phyloP scores from a whole-genome alignment of 2,888 invertebrate genomes.

The Clanis bilineata region DNA sequence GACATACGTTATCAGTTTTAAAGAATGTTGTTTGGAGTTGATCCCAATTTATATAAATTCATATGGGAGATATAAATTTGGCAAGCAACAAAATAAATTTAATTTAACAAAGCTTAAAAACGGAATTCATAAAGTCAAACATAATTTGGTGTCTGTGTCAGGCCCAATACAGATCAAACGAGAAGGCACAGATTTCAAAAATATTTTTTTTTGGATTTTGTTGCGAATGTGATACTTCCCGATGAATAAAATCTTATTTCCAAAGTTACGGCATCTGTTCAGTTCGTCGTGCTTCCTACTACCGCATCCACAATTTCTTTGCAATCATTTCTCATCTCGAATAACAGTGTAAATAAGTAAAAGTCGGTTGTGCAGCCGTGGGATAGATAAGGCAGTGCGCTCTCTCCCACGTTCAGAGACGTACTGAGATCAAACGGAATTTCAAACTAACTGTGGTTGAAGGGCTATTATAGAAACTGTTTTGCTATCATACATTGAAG shows the following conservation, averaged over 20 bases:
- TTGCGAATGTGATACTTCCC: not conserved
- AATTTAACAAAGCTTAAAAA: too few relatives aligned
- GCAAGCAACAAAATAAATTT: too few relatives aligned
- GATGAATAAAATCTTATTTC: not conserved
- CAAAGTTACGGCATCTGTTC: not conserved
- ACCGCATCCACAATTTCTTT: constrained; percentile 5
- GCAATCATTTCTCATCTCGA: constrained; percentile 35
- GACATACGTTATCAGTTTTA: not conserved
- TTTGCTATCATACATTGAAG: not conserved
- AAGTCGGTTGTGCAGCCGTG: constrained; percentile 30
- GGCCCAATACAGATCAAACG: too few relatives aligned
- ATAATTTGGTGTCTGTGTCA: too few relatives aligned
- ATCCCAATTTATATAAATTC: too few relatives aligned
- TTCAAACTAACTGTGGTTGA: not conserved
- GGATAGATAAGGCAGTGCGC: constrained; percentile 30
- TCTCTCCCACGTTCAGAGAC: constrained; percentile 27
- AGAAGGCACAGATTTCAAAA: too few relatives aligned
- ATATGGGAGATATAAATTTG: too few relatives aligned
- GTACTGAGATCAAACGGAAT: constrained; percentile 1
- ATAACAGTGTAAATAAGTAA: constrained; percentile 37
- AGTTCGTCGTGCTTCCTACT: not conserved
- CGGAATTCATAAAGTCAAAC: too few relatives aligned
- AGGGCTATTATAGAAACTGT: not conserved
- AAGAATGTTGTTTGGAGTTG: too few relatives aligned
- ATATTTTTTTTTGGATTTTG: too few relatives aligned